Conservation (phyloP, 92 coral and sea anemone genomes). For the Virgularia gustaviana region DNA sequence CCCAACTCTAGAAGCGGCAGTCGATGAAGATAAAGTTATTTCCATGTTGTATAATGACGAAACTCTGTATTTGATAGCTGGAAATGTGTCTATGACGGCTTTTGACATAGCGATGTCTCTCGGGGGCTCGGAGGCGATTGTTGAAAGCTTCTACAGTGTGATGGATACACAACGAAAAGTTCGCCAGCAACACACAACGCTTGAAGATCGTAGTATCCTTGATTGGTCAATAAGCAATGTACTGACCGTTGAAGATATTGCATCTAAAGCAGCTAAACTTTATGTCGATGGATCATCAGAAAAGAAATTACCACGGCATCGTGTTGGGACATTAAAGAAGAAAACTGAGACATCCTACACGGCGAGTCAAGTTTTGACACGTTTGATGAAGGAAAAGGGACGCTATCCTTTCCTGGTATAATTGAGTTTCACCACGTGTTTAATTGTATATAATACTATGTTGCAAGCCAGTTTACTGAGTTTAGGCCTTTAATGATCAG, state of each 20-base stretch:
- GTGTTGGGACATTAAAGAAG: constrained; percentile 8
- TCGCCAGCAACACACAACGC: constrained; percentile 14
- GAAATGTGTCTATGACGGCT: constrained; percentile 11
- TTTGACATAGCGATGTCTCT: constrained; percentile 15
- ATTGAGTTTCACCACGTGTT: neutral
- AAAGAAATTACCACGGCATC: neutral
- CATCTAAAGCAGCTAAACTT: constrained; percentile 19
- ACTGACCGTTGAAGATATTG: constrained; percentile 6
- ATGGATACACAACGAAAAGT: constrained; percentile 16
- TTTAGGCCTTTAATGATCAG: no score
- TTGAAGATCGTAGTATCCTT: constrained; percentile 5
- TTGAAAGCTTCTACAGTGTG: constrained; percentile 28
- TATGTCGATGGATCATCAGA: neutral
- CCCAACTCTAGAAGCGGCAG: neutral
- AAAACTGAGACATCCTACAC: neutral
- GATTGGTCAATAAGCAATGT: constrained; percentile 23
- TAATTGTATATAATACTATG: no score
- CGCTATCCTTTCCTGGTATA: constrained; percentile 17
- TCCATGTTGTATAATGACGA: neutral
- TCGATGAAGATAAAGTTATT: constrained; percentile 5
- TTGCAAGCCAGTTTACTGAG: neutral
- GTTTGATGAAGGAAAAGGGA: constrained; percentile 6
- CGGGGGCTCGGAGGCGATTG: constrained; percentile 14
- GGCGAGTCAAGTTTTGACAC: constrained; percentile 17
- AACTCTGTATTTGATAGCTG: constrained; percentile 8